phyloP scores from a whole-genome alignment of 2,797 vertebrate genomes.

The Neopelma chrysocephalum region DNA sequence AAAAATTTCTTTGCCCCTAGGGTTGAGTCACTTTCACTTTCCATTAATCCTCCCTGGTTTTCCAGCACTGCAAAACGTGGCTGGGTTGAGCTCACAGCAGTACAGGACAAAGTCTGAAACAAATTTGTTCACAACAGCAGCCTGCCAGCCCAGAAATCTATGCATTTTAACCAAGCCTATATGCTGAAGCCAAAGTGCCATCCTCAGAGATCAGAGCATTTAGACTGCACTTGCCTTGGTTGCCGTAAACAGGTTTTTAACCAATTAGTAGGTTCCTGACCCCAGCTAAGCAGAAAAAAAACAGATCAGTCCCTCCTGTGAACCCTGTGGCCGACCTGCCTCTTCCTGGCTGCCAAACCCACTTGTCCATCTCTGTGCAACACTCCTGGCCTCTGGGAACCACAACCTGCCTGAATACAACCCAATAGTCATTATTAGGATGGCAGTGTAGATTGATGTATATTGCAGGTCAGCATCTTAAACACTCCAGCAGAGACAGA shows the following conservation, averaged over 20 bases:
- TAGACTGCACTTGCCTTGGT: neutral
- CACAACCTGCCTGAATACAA: neutral
- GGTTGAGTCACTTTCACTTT: conserved; percentile 20
- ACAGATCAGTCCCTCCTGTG: neutral
- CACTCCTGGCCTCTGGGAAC: neutral
- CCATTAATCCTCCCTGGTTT: neutral
- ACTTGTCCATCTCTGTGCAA: neutral
- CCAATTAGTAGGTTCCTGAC: neutral
- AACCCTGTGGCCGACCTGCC: neutral
- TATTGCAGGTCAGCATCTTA: neutral
- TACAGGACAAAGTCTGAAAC: neutral
- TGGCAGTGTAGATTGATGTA: neutral
- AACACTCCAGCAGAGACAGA: neutral
- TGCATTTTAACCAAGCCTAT: neutral
- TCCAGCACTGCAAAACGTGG: neutral
- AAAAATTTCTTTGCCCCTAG: neutral
- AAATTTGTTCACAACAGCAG: neutral
- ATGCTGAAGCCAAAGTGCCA: neutral
- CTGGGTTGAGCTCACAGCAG: neutral
- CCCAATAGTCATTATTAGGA: neutral
- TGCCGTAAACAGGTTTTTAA: neutral
- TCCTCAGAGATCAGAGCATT: neutral
- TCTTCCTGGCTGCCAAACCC: neutral
- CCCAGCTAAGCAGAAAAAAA: neutral
- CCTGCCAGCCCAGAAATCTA: neutral